These are phyloP conservation scores for Belonocnema kinseyi DNA, from an alignment of 1,140 invertebrate species.

Conservation along the genomic window DNA sequence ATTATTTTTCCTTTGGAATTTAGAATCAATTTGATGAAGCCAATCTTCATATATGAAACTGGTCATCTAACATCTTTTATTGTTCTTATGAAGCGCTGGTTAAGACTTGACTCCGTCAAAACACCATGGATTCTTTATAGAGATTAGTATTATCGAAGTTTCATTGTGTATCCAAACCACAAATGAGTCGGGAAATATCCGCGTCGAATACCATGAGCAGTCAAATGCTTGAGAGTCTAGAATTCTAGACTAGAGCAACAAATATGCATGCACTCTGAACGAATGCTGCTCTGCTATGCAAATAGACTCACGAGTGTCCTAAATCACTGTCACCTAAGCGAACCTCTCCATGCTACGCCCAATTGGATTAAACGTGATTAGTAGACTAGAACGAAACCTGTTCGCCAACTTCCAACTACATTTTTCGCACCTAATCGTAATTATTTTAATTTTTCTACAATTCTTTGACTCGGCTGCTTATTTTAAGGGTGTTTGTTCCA, in stretches of 20 bases:
- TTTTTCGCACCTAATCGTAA: background rate
- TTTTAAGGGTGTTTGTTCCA: constrained; percentile 22
- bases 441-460: constrained; percentile 6
- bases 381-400: constrained; percentile 30
- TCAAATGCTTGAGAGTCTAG: constrained; percentile 16
- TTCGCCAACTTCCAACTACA: constrained; percentile 22
- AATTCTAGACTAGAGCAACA: too few species aligned
- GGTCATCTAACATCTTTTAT: too few species aligned
- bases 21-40: too few species aligned
- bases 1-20: too few species aligned
- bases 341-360: constrained; percentile 27
- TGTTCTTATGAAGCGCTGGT: too few species aligned
- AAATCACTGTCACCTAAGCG: constrained; percentile 24
- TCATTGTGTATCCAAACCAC: background rate
- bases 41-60: too few species aligned
- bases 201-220: background rate
- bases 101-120: too few species aligned
- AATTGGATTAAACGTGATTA: constrained; percentile 31
- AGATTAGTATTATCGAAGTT: too few species aligned
- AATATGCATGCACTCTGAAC: background rate
- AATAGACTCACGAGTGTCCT: constrained; percentile 24
- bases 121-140: too few species aligned
- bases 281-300: constrained; percentile 23
- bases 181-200: background rate
- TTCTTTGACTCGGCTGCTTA: background rate